A percentile compares a stretch with the other conserved stretches of the same genome.
phyloP scores from a whole-genome alignment of 2,113 vertebrate species.

The Nanorana parkeri region DNA sequence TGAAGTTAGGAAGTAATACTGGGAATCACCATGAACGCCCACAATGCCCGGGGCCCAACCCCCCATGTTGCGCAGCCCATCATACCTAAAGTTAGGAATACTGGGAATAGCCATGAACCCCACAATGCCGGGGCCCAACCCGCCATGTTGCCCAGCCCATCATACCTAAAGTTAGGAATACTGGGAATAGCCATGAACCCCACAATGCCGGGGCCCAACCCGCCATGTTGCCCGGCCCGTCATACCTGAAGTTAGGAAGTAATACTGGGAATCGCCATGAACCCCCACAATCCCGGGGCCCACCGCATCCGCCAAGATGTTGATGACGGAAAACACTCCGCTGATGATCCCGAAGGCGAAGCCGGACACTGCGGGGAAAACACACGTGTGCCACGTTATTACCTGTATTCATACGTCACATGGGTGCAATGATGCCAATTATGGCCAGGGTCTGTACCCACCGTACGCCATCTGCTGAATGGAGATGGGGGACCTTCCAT shows the following conservation, averaged over 20 bases:
- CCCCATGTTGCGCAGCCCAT: no score
- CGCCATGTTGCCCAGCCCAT: no score
- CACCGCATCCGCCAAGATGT: constrained; percentile 73
- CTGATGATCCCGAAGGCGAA: constrained; percentile 79
- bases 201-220: no score
- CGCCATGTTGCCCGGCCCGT: no score
- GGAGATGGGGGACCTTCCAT: constrained; percentile 75
- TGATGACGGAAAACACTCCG: constrained; percentile 74
- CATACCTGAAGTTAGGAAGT: constrained; percentile 80
- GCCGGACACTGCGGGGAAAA: constrained; percentile 70
- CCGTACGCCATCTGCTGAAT: constrained; percentile 78
- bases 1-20: constrained; percentile 79
- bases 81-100: no score
- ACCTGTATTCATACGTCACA: no score
- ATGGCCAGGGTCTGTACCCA: constrained; percentile 33
- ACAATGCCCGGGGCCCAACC: constrained; percentile 76
- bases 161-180: no score
- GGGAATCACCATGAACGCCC: constrained; percentile 79
- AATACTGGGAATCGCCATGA: constrained; percentile 77
- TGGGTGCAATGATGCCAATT: no score
- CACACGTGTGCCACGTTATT: background rate
- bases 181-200: no score
- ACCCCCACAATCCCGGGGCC: constrained; percentile 78
- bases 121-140: no score
- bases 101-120: no score